These are phyloP conservation scores for Leptobrachium leishanense DNA, from an alignment of 2,113 vertebrate genomes.

Conservation along the genomic window DNA sequence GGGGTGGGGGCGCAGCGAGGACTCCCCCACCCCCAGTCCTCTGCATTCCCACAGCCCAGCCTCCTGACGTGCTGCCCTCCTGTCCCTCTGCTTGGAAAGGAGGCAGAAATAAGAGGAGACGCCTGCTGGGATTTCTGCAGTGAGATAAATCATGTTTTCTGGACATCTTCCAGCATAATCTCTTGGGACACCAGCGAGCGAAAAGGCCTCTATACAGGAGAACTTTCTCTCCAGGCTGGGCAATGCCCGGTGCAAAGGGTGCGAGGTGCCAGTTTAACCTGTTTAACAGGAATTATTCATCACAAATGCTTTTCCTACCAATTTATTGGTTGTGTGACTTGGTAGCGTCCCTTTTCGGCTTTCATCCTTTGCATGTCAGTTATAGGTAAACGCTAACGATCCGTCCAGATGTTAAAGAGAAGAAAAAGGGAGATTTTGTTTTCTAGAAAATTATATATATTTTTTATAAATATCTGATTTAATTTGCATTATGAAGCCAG, in stretches of 20 bases:
- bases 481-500: too few species aligned
- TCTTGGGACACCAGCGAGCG: constrained; percentile 8
- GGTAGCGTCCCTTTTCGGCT: too few species aligned
- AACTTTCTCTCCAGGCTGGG: constrained; percentile 27
- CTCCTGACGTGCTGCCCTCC: constrained; percentile 23
- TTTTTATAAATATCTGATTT: too few species aligned
- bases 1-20: constrained; percentile 6
- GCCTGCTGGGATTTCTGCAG: constrained; percentile 49
- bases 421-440: too few species aligned
- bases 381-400: too few species aligned
- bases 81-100: constrained; percentile 28
- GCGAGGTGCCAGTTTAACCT: too few species aligned
- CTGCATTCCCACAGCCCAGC: constrained; percentile 39
- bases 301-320: too few species aligned
- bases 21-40: constrained; percentile 36
- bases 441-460: too few species aligned
- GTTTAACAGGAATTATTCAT: too few species aligned
- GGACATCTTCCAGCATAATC: constrained; percentile 39
- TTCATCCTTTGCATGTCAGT: too few species aligned
- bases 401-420: too few species aligned
- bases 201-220: neutral
- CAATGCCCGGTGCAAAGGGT: neutral
- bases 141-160: constrained; percentile 46
- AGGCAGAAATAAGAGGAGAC: constrained; percentile 30
- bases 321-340: too few species aligned